Percentiles rank a stretch among this genome's conserved stretches.
Evolutionary conservation across 2,797 vertebrate species (phyloP).

Genomic region (Brotogeris chrysoptera): DNA sequence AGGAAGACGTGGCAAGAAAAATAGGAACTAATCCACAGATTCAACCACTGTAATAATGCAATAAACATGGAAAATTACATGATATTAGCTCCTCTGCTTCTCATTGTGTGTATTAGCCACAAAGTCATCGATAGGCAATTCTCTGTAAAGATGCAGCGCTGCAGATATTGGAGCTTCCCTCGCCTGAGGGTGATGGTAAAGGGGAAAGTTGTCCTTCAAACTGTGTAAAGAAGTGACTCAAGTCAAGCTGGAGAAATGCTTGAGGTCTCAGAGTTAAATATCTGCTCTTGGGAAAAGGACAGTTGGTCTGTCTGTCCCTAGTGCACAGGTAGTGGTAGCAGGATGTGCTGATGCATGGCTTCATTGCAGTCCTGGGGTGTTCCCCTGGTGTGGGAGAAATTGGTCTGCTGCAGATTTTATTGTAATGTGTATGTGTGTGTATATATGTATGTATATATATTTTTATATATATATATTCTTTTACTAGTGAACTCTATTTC

Average conservation of each 20-base stretch:
- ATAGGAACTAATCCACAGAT: constrained; percentile 45
- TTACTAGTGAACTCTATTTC: not conserved
- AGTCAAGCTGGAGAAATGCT: not conserved
- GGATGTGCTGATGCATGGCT: not conserved
- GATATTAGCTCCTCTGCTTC: constrained; percentile 33
- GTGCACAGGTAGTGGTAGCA: not conserved
- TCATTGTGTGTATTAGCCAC: not conserved
- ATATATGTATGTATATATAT: not conserved
- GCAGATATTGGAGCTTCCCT: not conserved
- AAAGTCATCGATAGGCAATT: not conserved
- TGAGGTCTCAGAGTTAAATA: fast-evolving
- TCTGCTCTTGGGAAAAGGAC: not conserved
- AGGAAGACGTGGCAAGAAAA: constrained; percentile 33
- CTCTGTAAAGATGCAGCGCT: not conserved
- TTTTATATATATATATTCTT: not conserved
- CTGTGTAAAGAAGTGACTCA: not conserved
- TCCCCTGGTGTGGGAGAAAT: not conserved
- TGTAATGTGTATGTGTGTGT: not conserved
- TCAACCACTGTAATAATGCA: constrained; percentile 19
- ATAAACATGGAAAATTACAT: constrained; percentile 48
- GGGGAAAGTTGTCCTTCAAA: not conserved
- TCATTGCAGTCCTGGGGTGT: not conserved
- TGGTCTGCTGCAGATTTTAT: not conserved
- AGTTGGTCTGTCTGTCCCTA: not conserved
- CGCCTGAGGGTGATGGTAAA: not conserved